Evolutionary conservation across 2,888 invertebrate genomes (phyloP).

Genomic region (Horisme vitalbata): DNA sequence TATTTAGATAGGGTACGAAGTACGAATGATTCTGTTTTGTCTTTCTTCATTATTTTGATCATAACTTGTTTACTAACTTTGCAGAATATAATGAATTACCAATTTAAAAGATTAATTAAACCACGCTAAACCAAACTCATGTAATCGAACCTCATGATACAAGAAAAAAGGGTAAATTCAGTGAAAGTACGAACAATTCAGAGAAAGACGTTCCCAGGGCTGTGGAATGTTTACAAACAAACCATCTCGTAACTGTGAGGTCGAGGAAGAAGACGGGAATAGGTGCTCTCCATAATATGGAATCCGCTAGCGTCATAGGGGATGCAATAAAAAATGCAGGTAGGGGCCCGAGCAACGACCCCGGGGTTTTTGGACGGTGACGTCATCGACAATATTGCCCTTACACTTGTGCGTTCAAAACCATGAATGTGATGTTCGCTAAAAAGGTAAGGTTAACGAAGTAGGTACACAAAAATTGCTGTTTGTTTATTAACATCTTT

Average conservation of each 20-base stretch:
- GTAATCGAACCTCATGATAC: background rate
- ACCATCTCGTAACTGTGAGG: constrained; percentile 25
- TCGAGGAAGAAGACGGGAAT: constrained; percentile 21
- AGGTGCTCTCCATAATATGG: constrained; percentile 47
- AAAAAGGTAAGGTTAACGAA: constrained; percentile 33
- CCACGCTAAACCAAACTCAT: too few relatives aligned
- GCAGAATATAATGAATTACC: too few relatives aligned
- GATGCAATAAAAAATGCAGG: constrained; percentile 80
- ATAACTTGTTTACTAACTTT: too few relatives aligned
- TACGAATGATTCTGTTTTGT: too few relatives aligned
- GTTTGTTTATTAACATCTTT: constrained; percentile 14
- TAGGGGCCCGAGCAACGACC: constrained; percentile 77
- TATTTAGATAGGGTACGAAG: too few relatives aligned
- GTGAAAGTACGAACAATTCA: constrained; percentile 5
- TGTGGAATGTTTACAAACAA: constrained; percentile 27
- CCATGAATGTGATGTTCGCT: constrained; percentile 44
- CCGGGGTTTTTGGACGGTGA: constrained; percentile 64
- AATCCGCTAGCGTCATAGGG: constrained; percentile 68
- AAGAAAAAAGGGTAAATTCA: background rate
- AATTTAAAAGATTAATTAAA: too few relatives aligned
- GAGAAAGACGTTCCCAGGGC: constrained; percentile 6
- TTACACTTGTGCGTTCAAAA: constrained; percentile 48
- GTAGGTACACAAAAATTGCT: constrained; percentile 27
- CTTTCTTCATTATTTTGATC: too few relatives aligned
- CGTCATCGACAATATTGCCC: constrained; percentile 59